Percentiles rank a stretch among this genome's conserved stretches.
phyloP scores from a whole-genome alignment of 2,797 vertebrate genomes.

The Phrynocephalus vlangalii region DNA sequence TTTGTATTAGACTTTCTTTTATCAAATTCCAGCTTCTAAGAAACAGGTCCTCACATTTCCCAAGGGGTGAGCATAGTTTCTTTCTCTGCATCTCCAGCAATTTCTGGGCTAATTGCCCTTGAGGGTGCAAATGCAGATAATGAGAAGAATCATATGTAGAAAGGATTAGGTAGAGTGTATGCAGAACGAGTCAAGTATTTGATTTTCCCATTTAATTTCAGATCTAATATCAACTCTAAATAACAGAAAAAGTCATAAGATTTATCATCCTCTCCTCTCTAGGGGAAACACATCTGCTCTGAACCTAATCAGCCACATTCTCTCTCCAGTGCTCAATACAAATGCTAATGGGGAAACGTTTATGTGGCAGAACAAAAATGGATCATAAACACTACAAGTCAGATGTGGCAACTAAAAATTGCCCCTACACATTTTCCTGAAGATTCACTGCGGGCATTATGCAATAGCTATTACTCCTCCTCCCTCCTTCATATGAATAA shows the following conservation, averaged over 20 bases:
- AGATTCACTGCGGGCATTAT: constrained; percentile 49
- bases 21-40: constrained; percentile 57
- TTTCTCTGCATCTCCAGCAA: constrained; percentile 65
- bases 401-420: constrained; percentile 46
- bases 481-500: constrained; percentile 54
- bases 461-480: constrained; percentile 49
- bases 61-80: constrained; percentile 47
- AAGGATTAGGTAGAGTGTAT: constrained; percentile 56
- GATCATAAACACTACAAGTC: constrained; percentile 60
- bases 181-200: constrained; percentile 55
- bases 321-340: constrained; percentile 42
- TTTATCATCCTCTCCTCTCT: constrained; percentile 61
- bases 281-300: constrained; percentile 48
- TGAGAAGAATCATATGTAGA: constrained; percentile 61
- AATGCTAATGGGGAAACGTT: constrained; percentile 65
- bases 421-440: constrained; percentile 52
- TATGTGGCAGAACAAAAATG: constrained; percentile 59
- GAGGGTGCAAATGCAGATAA: constrained; percentile 74
- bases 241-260: constrained; percentile 59
- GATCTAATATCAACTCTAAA: constrained; percentile 63
- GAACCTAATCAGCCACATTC: constrained; percentile 65
- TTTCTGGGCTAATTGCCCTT: constrained; percentile 74
- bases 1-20: constrained; percentile 26
- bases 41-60: constrained; percentile 51
- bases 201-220: constrained; percentile 68